Base-by-base conservation (phyloP, 2,797 vertebrate genomes). In the Cossypha dichroa region DNA sequence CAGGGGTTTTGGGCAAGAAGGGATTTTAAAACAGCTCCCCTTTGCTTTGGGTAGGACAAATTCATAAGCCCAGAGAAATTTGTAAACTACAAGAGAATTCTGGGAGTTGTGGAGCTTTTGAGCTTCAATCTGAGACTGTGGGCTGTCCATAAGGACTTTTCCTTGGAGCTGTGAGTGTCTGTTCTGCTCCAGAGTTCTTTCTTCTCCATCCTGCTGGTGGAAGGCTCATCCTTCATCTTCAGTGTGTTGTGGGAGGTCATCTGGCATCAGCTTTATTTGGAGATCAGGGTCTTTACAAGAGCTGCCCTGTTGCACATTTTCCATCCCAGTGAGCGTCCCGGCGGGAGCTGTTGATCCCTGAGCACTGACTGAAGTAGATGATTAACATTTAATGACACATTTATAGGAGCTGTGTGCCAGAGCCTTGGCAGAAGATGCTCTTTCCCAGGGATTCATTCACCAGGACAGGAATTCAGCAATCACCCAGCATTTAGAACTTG, bases 191-290 rank as follows among this genome's bases (percentile, higher is more conserved):
- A 13, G 45, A 33, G 10, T 1, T 34, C 41, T n/a, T 79, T 64
- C 11, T 45, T 45, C 51, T 29, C 7, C 20, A 7, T n/a, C n/a
- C 41, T 40, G 10, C 31, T 23, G 29, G 20, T 36, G 48, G 9
- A 33, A 33, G 18, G 3, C 13, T 62, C 0, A 0, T 58, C 38
- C 77, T 60, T 40, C 3, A 38, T 60, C 69, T 31, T 18, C 10
- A 0, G 17, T 4, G 11, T 36, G 28, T 36, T 0, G 7, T 15
- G 62, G 69, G 74, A 87, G 56, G 36, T 22, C 34, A 38, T 31
- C 49, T 76, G 63, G 62, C 41, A 3, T 15, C 45, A 64, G 49
- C 25, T 36, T 31, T 58, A 2, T 51, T 49, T 89, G 75, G 51
- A 76, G 70, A 69, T 59, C 31, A 62, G 88, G 36, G 10, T 83